These are phyloP conservation scores for Cepaea hortensis DNA, from an alignment of 2,888 invertebrate species.

Conservation along the genomic window DNA sequence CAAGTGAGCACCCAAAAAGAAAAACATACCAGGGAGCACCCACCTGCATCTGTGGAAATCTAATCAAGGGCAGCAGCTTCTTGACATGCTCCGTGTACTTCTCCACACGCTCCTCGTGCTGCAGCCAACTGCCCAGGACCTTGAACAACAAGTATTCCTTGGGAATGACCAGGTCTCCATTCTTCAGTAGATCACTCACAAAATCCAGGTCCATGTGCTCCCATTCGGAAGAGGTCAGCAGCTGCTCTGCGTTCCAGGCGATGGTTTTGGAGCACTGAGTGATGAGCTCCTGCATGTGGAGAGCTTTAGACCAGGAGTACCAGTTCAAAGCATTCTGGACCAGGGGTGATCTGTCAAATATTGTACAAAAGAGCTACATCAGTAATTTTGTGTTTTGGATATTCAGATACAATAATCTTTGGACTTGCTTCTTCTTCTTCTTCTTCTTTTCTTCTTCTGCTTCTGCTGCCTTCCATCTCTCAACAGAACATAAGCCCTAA, in stretches of 20 bases:
- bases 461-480: too few species aligned
- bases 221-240: slow-evolving; percentile 73
- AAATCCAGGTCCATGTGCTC: slow-evolving; percentile 74
- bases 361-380: background rate
- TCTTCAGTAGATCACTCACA: slow-evolving; percentile 71
- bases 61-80: slow-evolving; percentile 71
- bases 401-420: too few species aligned
- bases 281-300: slow-evolving; percentile 69
- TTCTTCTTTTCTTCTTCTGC: too few species aligned
- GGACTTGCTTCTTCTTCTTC: too few species aligned
- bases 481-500: too few species aligned
- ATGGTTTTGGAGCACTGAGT: slow-evolving; percentile 74
- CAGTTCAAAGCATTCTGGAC: slow-evolving; percentile 74
- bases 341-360: slow-evolving; percentile 63
- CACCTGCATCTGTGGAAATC: slow-evolving; percentile 75
- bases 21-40: background rate
- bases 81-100: slow-evolving; percentile 59
- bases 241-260: slow-evolving; percentile 74
- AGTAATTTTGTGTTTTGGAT: background rate
- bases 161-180: slow-evolving; percentile 71
- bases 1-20: too few species aligned
- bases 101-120: slow-evolving; percentile 58
- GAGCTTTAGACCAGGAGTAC: slow-evolving; percentile 76
- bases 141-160: slow-evolving; percentile 70
- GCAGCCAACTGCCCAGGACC: slow-evolving; percentile 70